Evolutionary conservation across 2,113 vertebrate genomes (phyloP), one percentile per base, ranked within the genome.

Genomic region (Xiphias gladius): DNA sequence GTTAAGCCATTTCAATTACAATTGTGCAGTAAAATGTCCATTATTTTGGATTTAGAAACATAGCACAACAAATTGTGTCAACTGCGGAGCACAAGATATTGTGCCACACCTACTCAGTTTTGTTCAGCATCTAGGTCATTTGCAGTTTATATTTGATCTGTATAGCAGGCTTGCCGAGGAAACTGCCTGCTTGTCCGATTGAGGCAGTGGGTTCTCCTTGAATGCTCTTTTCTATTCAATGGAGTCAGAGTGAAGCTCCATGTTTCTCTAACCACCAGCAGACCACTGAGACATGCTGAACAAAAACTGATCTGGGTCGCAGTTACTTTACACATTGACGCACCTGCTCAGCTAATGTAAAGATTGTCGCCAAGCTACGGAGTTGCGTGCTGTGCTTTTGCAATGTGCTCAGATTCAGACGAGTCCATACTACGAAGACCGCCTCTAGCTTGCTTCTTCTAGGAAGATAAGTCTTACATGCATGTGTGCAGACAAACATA

Each of bases 201-300:
- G 46, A 57, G 76, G 59, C 55, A 1, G 4, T 0, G 28, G 30
- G 30, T 73, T 76, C 73, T 69, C 65, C 76, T 76, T 61, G 26
- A 86, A 90, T 66, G 35, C 72, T 76, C 55, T 80, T 91, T 84
- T 80, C 39, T 67, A 73, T 88, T 89, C 24, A 19, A 5, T 68
- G 73, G 81, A 87, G 88, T 59, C 43, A 1, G 68, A 55, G 69
- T 32, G 71, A 82, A 73, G 78, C 87, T 91, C 90, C 89, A 55
- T 54, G 76, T 91, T 88, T 88, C 72, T 94, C 86, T 83, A 79
- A 95, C 86, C 95, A 95, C 93, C 95, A 95, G 94, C 94, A 95
- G 92, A 94, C 94, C 92, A 89, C 91, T 87, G 85, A 90, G 83
- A 91, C 79, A 74, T 92, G 92, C 91, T 89, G 93, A 94, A 94